These are phyloP conservation scores for Pterois miles DNA, from an alignment of 2,797 vertebrate genomes.

Conservation along the genomic window DNA sequence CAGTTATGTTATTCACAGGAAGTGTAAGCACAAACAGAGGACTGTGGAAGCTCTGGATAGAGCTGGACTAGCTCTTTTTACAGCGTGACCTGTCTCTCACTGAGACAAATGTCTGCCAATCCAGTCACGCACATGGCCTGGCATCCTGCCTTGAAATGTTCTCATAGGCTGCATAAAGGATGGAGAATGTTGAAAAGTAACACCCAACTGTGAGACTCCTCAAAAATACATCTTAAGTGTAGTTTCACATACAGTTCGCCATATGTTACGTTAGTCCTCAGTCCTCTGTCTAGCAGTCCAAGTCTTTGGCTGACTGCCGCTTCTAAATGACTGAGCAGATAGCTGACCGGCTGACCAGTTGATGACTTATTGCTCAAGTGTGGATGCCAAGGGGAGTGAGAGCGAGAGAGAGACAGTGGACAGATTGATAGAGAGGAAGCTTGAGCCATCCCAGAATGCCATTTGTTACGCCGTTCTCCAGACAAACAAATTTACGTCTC, in stretches of 20 bases:
- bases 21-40: slow-evolving; percentile 71
- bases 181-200: slow-evolving; percentile 12
- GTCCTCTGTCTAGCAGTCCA: not conserved
- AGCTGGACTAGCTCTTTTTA: slow-evolving; percentile 20
- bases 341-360: slow-evolving; percentile 38
- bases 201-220: not conserved
- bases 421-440: slow-evolving; percentile 66
- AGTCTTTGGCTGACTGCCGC: slow-evolving; percentile 28
- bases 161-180: slow-evolving; percentile 34
- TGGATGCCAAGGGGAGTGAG: slow-evolving; percentile 14
- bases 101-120: slow-evolving; percentile 64
- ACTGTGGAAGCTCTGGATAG: slow-evolving; percentile 32
- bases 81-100: slow-evolving; percentile 50
- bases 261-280: not conserved
- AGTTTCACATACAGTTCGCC: not conserved
- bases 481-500: slow-evolving; percentile 80
- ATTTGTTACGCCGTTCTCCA: slow-evolving; percentile 73
- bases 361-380: slow-evolving; percentile 45
- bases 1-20: slow-evolving; percentile 74
- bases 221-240: not conserved
- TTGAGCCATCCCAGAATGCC: slow-evolving; percentile 53
- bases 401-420: slow-evolving; percentile 31
- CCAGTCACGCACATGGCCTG: slow-evolving; percentile 63
- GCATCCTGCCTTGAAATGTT: slow-evolving; percentile 48
- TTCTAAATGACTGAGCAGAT: slow-evolving; percentile 44